These are phyloP conservation scores for Donacobius atricapilla DNA, from an alignment of 2,113 vertebrate species.

Conservation along the genomic window DNA sequence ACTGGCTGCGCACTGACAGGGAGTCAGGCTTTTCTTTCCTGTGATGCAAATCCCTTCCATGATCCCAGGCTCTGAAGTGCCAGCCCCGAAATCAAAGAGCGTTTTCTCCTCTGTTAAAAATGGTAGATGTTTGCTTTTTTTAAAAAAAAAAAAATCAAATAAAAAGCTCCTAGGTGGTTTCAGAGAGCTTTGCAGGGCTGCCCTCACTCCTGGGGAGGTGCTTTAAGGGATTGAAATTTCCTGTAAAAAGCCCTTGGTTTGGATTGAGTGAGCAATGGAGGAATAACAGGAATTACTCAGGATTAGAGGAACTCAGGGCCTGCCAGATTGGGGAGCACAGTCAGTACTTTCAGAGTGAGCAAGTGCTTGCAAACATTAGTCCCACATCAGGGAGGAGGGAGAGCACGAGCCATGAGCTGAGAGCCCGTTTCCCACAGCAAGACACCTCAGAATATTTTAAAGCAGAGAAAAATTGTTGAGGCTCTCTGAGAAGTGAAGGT, in stretches of 20 bases:
- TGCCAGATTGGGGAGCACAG: background rate
- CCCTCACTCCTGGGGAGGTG: background rate
- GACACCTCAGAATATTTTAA: background rate
- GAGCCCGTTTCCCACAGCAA: background rate
- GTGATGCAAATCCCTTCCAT: background rate
- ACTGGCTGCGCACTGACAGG: rapidly evolving
- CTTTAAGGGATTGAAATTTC: background rate
- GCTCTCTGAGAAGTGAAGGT: background rate
- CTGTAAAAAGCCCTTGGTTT: background rate
- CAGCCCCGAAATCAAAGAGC: background rate
- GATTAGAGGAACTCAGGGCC: background rate
- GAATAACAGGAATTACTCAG: background rate
- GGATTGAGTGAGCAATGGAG: background rate
- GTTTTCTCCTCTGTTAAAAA: background rate
- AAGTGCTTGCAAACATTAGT: background rate
- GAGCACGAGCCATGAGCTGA: background rate
- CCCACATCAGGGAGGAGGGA: background rate
- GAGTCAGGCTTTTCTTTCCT: background rate
- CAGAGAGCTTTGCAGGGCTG: background rate
- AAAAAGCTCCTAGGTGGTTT: background rate
- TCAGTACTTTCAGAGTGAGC: background rate
- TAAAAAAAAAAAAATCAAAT: background rate
- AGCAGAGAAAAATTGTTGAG: background rate
- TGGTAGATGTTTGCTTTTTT: background rate
- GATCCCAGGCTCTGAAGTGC: background rate